These are phyloP conservation scores for Hyperoplus immaculatus DNA, from an alignment of 2,797 vertebrate genomes.

Conservation along the genomic window DNA sequence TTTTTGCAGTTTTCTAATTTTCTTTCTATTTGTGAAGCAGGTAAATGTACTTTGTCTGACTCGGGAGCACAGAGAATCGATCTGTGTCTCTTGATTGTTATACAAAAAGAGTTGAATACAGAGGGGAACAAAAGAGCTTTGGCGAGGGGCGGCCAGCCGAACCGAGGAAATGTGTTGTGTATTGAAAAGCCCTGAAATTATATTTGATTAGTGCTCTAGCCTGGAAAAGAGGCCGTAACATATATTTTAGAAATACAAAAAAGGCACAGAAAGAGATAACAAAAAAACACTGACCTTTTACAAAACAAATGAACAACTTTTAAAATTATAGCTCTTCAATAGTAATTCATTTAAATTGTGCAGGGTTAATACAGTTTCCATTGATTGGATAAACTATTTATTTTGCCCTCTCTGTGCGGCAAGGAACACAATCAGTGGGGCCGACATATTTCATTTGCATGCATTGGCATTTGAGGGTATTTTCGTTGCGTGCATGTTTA, in stretches of 20 bases:
- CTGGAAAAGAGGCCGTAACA: constrained; percentile 8
- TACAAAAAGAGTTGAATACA: constrained; percentile 43
- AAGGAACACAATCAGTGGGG: background rate
- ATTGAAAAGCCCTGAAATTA: constrained; percentile 40
- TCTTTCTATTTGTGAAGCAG: constrained; percentile 48
- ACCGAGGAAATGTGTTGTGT: constrained; percentile 25
- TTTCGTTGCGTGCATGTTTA: background rate
- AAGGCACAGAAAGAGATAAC: constrained; percentile 19
- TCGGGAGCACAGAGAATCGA: constrained; percentile 49
- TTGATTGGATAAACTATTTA: constrained; percentile 17
- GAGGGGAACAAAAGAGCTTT: constrained; percentile 35
- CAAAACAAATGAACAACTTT: constrained; percentile 2
- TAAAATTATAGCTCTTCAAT: constrained; percentile 3
- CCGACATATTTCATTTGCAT: background rate
- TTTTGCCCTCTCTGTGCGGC: background rate
- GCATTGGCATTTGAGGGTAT: background rate
- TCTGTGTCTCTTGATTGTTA: constrained; percentile 46
- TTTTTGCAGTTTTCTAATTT: constrained; percentile 55
- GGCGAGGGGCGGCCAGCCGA: constrained; percentile 6
- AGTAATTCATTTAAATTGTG: constrained; percentile 10
- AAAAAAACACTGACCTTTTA: constrained; percentile 24
- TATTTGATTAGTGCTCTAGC: constrained; percentile 36
- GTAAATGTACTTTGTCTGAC: constrained; percentile 71
- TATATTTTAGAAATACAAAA: constrained; percentile 26
- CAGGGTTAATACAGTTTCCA: constrained; percentile 5